Evolutionary conservation across 2,797 vertebrate genomes (phyloP), one percentile per base, ranked within the genome.

Genomic region (Uromys caudimaculatus): DNA sequence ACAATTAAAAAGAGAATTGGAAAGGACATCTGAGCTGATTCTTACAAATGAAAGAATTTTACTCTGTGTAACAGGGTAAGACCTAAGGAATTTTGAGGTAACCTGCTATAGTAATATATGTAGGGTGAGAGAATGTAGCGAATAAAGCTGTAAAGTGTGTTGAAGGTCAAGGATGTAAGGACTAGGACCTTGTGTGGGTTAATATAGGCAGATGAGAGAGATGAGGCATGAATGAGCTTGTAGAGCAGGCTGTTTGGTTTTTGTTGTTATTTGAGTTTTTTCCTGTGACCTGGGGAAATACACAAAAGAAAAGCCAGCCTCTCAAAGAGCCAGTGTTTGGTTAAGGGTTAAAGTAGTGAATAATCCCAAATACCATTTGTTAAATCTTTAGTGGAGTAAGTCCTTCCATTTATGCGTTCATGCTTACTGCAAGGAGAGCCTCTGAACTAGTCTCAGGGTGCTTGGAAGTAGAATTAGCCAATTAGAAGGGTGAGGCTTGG

Each of bases 81-180:
- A 69, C 54, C 71, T 29, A 54, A 89, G 87, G n/a, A 85, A 29
- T 85, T 95, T 50, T 85, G 60, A 95, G 35, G 76, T 54, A 81
- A 21, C 29, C 73, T 91, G 1, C 35, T 83, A 19, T 67, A 38
- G 38, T 44, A 67, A 78, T 19, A 77, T 81, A 19, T 44, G 27
- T 60, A 47, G 21, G 17, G 19, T 41, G 29, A 23, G 27, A 27
- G 50, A 41, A 38, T 62, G 27, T 47, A 47, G 27, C 92, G 75
- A 78, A 27, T 67, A 78, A 78, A 94, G 38, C 67, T 90, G 6
- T 54, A 77, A 64, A 79, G 12, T 47, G 23, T 27, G 2, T 47
- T 69, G 41, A 86, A 32, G 75, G 38, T 58, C 29, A 52, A 41
- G 38, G n/a, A 58, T 64, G 3, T 67, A 47, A 95, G 73, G 62